A percentile compares a stretch with the other conserved stretches of the same genome.
Evolutionary conservation across 1,140 invertebrate genomes (phyloP).

Genomic region (Achroia grisella): DNA sequence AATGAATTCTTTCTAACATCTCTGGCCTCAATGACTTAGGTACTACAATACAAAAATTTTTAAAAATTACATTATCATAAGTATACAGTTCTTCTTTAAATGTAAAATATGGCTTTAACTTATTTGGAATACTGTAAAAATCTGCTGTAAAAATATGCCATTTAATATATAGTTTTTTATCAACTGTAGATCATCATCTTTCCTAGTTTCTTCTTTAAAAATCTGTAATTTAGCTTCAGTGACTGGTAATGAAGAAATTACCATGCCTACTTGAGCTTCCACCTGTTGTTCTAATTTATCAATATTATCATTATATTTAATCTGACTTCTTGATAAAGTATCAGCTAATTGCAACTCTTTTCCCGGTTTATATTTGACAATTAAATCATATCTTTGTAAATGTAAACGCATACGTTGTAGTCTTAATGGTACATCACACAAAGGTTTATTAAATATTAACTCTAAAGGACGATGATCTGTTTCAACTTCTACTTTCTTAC

Average conservation of each 20-base stretch:
- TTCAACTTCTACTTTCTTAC: conserved; percentile 3
- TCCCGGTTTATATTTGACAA: conserved; percentile 8
- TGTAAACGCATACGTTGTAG: conserved; percentile 4
- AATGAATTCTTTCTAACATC: conserved; percentile 3
- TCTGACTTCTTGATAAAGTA: conserved; percentile 2
- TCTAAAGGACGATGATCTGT: conserved; percentile 6
- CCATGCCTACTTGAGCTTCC: conserved; percentile 3
- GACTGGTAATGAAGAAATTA: background rate
- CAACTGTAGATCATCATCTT: background rate
- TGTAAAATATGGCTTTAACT: background rate
- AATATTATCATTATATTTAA: background rate
- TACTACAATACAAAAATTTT: background rate
- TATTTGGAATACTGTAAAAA: background rate
- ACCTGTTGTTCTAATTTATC: background rate
- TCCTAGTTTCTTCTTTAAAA: background rate
- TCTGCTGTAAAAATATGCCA: background rate
- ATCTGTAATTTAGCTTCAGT: background rate
- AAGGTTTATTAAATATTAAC: conserved; percentile 4
- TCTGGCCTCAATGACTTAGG: conserved; percentile 1
- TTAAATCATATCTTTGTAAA: conserved; percentile 6
- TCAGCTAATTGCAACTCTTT: conserved; percentile 6
- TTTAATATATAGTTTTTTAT: conserved; percentile 1
- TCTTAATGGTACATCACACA: no score
- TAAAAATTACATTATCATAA: conserved; percentile 2
- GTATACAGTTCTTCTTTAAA: background rate